Base-by-base conservation (phyloP, 30 jellyfish, hydroid and myxozoan genomes). In the Haliclystus octoradiatus region DNA sequence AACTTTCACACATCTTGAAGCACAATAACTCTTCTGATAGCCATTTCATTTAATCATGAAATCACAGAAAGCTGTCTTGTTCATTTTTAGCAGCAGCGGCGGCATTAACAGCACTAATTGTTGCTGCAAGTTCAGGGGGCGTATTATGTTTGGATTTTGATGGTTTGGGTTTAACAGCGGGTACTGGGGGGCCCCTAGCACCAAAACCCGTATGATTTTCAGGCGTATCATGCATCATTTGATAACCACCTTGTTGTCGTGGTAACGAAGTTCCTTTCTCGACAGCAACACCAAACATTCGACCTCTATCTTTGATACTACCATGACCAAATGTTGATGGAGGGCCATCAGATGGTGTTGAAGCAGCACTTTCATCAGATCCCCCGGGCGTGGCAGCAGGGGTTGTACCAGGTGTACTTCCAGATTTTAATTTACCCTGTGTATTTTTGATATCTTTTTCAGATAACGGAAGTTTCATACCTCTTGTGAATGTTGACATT, bases 31-130 rank as follows among this genome's bases (percentile, higher is more conserved):
- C n/a, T n/a, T n/a, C n/a, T n/a, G n/a, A n/a, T n/a, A n/a, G n/a
- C n/a, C n/a, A n/a, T n/a, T n/a, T n/a, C n/a, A n/a, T n/a, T n/a
- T n/a, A n/a, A n/a, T n/a, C n/a, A n/a, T n/a, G n/a, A n/a, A n/a
- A n/a, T 40, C 57, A 40, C 57, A 40, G 19, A 9, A 40, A 13
- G 66, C 66, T 29, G n/a, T 31, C 67, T 35, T 51, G 75, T 63
- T 75, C 82, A 13, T 62, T 81, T 62, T 80, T 81, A 28, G 92
- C 93, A 1, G 77, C 95, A 0, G 97, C 97, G 23, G 97, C 97
- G 4, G 95, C 95, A 5, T 9, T 40, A 9, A 40, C 57, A 9
- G 57, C 57, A 30, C 62, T 88, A 61, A 88, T 70, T 25, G 90
- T 75, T 0, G 94, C 95, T 3, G 84, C 83, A 27, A 88, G 94